phyloP scores from a whole-genome alignment of 2,888 invertebrate species.

The Drosophila setosimentum region DNA sequence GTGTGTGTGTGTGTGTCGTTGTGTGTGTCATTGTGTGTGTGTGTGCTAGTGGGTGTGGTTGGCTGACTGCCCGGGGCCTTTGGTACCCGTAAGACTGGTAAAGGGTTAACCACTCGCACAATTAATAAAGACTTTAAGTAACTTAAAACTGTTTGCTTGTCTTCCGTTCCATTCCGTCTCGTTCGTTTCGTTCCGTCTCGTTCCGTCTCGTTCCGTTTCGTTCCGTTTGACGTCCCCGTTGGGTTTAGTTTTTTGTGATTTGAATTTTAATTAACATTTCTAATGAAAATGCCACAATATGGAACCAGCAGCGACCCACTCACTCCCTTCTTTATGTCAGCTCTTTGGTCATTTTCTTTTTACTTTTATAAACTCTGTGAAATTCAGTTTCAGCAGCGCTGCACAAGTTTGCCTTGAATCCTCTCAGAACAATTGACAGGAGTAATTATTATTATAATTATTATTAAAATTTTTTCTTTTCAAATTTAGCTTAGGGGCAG shows the following conservation, averaged over 20 bases:
- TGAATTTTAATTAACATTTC: slow-evolving; percentile 78
- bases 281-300: slow-evolving; percentile 61
- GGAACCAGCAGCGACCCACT: not conserved
- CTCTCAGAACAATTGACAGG: slow-evolving; percentile 19
- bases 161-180: slow-evolving; percentile 18
- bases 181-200: slow-evolving; percentile 23
- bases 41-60: not conserved
- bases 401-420: slow-evolving; percentile 23
- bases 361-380: slow-evolving; percentile 7
- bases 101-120: slow-evolving; percentile 75
- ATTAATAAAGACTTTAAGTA: slow-evolving; percentile 80
- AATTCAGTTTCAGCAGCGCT: slow-evolving; percentile 34
- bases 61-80: slow-evolving; percentile 29
- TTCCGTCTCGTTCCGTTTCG: slow-evolving; percentile 12
- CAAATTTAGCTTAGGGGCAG: not conserved
- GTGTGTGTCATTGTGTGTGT: not conserved
- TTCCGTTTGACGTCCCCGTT: slow-evolving; percentile 20
- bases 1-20: not conserved
- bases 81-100: slow-evolving; percentile 31
- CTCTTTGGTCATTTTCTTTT: slow-evolving; percentile 18
- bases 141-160: slow-evolving; percentile 79
- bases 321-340: not conserved
- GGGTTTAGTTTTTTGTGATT: slow-evolving; percentile 59
- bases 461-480: not conserved
- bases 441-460: slow-evolving; percentile 1